phyloP scores from a whole-genome alignment of 2,888 invertebrate species.

The Melieria picta region DNA sequence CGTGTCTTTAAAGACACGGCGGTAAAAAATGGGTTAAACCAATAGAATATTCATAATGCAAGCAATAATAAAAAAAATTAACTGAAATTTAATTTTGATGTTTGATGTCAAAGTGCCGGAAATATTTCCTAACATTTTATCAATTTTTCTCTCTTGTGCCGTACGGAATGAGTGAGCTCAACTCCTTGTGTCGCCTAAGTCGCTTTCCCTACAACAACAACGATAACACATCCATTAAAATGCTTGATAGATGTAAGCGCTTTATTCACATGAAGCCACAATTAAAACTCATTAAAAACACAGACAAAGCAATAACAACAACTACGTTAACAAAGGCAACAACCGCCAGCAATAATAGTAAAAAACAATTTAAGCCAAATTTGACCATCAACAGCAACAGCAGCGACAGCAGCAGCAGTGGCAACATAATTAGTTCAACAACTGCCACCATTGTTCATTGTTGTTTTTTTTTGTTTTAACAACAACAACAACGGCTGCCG shows the following conservation, averaged over 20 bases:
- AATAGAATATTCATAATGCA: no score
- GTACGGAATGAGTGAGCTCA: no score
- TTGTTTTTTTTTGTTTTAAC: conserved; percentile 9
- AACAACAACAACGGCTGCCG: background rate
- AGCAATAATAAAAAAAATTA: no score
- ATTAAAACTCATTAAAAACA: conserved; percentile 51
- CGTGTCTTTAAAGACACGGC: no score
- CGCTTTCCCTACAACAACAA: no score
- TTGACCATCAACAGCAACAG: conserved; percentile 27
- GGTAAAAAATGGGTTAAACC: no score
- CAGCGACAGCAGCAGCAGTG: conserved; percentile 34
- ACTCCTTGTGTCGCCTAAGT: no score
- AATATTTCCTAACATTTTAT: no score
- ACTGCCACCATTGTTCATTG: conserved; percentile 2
- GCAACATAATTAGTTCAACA: conserved; percentile 55
- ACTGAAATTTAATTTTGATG: no score
- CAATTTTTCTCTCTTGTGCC: no score
- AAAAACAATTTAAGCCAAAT: conserved; percentile 6
- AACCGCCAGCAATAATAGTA: background rate
- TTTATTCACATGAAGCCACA: conserved; percentile 29
- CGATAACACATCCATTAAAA: no score
- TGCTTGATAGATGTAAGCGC: background rate
- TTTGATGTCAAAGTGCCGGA: no score
- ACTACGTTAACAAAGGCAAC: conserved; percentile 9
- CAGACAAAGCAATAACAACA: conserved; percentile 41